Evolutionary conservation across 2,888 invertebrate species (phyloP).

Genomic region (Xestoiulus laeticollis): DNA sequence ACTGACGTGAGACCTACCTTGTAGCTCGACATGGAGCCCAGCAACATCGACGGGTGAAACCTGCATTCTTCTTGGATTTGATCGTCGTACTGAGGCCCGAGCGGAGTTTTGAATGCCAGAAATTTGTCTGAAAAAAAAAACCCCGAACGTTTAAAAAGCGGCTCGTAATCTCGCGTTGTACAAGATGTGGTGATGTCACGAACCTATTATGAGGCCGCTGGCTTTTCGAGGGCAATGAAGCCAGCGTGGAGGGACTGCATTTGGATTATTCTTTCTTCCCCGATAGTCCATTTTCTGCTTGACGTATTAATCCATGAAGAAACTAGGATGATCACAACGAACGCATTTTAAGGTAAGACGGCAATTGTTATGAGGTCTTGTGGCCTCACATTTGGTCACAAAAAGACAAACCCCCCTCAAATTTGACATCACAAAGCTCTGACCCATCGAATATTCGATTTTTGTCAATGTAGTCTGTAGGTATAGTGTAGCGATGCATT

Average conservation of each 20-base stretch:
- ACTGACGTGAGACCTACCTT: conserved; percentile 65
- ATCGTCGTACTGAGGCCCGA: conserved; percentile 81
- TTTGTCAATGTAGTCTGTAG: too few species aligned
- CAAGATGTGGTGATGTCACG: neutral
- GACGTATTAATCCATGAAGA: neutral
- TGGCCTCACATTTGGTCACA: too few species aligned
- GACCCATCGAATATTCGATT: too few species aligned
- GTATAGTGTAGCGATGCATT: too few species aligned
- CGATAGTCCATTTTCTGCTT: neutral
- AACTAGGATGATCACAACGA: neutral
- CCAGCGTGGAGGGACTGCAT: conserved; percentile 82
- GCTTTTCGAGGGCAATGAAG: conserved; percentile 86
- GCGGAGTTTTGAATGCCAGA: conserved; percentile 93
- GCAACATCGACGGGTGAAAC: conserved; percentile 89
- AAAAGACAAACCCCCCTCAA: too few species aligned
- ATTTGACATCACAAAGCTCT: too few species aligned
- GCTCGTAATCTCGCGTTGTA: neutral
- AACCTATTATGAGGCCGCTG: conserved; percentile 69
- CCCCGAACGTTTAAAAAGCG: neutral
- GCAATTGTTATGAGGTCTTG: too few species aligned
- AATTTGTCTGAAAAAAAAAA: conserved; percentile 77
- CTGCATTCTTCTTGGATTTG: conserved; percentile 84
- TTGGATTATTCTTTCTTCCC: conserved; percentile 44
- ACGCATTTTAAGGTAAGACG: too few species aligned
- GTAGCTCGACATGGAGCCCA: conserved; percentile 78